phyloP scores from a whole-genome alignment of 2,113 vertebrate genomes.

The Sander vitreus region DNA sequence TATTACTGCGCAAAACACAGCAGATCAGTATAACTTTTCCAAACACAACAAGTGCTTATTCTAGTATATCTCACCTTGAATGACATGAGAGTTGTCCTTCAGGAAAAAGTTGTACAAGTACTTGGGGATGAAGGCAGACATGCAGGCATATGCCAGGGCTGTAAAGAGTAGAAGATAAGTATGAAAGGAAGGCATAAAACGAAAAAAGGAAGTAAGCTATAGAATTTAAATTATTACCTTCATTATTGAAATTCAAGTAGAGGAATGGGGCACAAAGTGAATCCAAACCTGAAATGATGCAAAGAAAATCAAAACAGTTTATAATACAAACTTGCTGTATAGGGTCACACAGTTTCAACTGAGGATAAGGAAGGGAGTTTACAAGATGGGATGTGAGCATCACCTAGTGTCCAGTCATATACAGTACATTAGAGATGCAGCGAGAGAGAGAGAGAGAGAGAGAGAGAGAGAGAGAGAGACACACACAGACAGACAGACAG shows the following conservation, averaged over 20 bases:
- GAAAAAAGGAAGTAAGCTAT: not conserved
- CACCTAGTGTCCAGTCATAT: constrained; percentile 70
- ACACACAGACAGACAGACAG: not conserved
- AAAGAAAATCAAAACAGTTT: constrained; percentile 7
- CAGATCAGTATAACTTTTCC: not conserved
- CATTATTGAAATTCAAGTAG: constrained; percentile 98
- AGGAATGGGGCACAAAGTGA: constrained; percentile 98
- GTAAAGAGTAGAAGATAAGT: constrained; percentile 23
- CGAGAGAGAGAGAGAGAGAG: not conserved
- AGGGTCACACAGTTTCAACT: not conserved
- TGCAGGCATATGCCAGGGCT: constrained; percentile 97
- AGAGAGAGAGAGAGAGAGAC: too few relatives aligned
- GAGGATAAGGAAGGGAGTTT: not conserved
- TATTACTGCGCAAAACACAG: not conserved
- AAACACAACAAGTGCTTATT: not conserved
- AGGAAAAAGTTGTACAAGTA: constrained; percentile 99
- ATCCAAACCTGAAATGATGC: constrained; percentile 89
- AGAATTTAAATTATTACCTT: constrained; percentile 84
- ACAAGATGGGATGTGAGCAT: constrained; percentile 33
- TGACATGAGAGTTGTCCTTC: constrained; percentile 99
- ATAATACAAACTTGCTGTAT: not conserved
- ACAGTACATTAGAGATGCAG: not conserved
- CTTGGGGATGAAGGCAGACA: constrained; percentile 99
- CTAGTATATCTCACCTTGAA: constrained; percentile 90
- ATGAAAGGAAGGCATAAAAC: constrained; percentile 6